Base-by-base conservation (phyloP, 2,113 vertebrate species). In the Connochaetes taurinus region DNA sequence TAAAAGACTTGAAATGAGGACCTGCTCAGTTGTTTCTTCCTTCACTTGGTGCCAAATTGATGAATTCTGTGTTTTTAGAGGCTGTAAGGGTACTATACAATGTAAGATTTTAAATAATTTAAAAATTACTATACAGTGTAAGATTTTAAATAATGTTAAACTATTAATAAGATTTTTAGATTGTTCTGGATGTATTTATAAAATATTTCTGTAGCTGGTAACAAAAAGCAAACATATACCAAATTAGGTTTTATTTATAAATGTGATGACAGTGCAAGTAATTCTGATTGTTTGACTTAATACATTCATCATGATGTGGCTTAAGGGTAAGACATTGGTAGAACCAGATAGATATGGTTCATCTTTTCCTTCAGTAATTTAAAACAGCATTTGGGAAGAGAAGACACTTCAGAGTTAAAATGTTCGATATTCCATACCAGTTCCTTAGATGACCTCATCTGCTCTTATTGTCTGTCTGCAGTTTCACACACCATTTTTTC, bases 1-100 rank as follows among this genome's bases (percentile, higher is more conserved):
- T 89, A 45, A 92, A 92, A 93, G 33, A 67, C 40, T 90, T 91
- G 83, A 91, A 62, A 62, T 86, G 74, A 87, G 83, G 95, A 93
- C 36, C 74, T 64, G 15, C 11, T 78, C 43, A 76, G 1, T 52
- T 36, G 58, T 96, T 97, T 93, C 25, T 19, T 62, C 0, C 53
- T 97, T 90, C 71, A 62, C 14, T 81, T 95, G 67, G 64, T 95
- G 13, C 47, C 36, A 47, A 52, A 84, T 43, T 90, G 81, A 81
- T 53, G 29, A 52, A 74, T 97, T 90, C 27, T 45, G 6, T 87
- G 88, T 86, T 95, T 80, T 78, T 47, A 91, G 57, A 88, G 43
- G 36, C 81, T 71, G 7, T 93, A 86, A 82, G 53, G 15, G 36
- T 88, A 9, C 47, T 87, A 2, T 76, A 76, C 23, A 27, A 15